phyloP scores from a whole-genome alignment of 2,113 vertebrate species.

The Syngnathus floridae region DNA sequence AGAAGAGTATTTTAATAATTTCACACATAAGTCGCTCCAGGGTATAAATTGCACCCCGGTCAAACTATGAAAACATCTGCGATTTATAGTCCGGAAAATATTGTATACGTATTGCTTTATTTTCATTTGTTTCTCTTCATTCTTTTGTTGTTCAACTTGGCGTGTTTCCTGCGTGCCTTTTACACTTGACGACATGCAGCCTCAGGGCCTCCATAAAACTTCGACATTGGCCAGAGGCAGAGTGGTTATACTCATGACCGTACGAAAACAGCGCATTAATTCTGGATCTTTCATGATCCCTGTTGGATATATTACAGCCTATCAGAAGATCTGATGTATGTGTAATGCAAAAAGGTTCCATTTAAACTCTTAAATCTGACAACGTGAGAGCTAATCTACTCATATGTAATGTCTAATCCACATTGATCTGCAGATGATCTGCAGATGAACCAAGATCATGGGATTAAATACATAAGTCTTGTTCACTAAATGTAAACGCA shows the following conservation, averaged over 20 bases:
- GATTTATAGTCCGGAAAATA: no score
- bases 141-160: neutral
- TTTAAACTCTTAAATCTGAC: constrained; percentile 24
- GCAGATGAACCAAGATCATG: constrained; percentile 26
- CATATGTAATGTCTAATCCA: constrained; percentile 43
- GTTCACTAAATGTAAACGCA: constrained; percentile 12
- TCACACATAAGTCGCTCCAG: no score
- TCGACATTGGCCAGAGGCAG: constrained; percentile 32
- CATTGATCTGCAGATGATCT: constrained; percentile 45
- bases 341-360: constrained; percentile 11
- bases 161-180: neutral
- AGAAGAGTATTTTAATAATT: no score
- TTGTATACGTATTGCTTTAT: no score
- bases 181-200: constrained; percentile 16
- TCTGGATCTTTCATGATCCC: constrained; percentile 26
- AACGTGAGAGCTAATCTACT: constrained; percentile 35
- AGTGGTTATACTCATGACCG: constrained; percentile 24
- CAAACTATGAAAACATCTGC: no score
- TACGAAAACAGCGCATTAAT: constrained; percentile 9
- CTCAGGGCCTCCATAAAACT: constrained; percentile 35
- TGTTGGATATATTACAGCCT: constrained; percentile 27
- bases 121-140: no score
- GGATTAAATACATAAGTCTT: constrained; percentile 40
- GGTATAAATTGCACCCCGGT: no score
- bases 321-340: constrained; percentile 20